These are phyloP conservation scores for Lonchura striata DNA, from an alignment of 2,113 vertebrate genomes.

Conservation along the genomic window DNA sequence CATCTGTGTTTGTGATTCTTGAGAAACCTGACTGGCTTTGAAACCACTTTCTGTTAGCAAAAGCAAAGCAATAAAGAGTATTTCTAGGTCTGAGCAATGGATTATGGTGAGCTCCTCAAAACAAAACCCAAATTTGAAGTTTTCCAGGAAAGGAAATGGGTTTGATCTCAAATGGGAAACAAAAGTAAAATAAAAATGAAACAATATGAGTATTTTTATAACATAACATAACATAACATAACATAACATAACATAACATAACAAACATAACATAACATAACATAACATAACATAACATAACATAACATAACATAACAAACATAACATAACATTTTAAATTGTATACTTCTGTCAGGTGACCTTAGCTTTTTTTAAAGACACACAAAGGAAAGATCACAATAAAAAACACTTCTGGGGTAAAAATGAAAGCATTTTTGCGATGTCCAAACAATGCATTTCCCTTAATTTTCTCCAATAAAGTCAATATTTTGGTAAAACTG, in stretches of 20 bases:
- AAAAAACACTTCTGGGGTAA: background rate
- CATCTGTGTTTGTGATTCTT: background rate
- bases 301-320: no score
- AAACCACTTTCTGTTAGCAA: background rate
- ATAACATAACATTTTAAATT: background rate
- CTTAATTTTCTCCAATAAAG: background rate
- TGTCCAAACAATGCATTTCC: background rate
- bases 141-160: background rate
- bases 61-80: background rate
- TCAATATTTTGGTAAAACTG: background rate
- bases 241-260: no score
- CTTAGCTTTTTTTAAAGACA: background rate
- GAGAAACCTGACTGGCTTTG: background rate
- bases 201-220: background rate
- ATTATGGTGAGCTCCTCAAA: background rate
- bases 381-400: background rate
- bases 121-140: background rate
- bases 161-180: background rate
- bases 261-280: no score
- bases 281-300: no score
- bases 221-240: background rate
- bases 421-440: background rate
- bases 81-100: background rate
- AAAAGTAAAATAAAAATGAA: background rate
- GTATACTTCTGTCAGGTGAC: background rate